These are phyloP conservation scores for Mesoclemmys tuberculata DNA, from an alignment of 2,113 vertebrate genomes.

Conservation along the genomic window DNA sequence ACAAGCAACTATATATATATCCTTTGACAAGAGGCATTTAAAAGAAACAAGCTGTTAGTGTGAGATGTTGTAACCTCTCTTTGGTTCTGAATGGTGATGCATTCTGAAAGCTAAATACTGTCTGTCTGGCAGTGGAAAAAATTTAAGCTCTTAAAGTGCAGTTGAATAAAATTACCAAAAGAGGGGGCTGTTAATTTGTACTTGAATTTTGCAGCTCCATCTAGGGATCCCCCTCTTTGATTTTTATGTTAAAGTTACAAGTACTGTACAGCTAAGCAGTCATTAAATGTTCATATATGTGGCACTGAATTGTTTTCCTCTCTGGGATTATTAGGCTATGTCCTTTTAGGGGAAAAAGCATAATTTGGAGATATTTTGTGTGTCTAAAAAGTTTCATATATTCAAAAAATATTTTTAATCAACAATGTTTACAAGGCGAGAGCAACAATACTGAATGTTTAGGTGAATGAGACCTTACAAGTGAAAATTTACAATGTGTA, in stretches of 20 bases:
- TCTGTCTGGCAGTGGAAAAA: neutral
- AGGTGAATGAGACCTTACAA: too few species aligned
- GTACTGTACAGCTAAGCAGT: neutral
- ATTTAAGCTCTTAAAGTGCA: neutral
- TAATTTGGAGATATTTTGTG: neutral
- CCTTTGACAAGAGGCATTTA: neutral
- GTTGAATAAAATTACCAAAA: neutral
- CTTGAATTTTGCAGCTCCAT: neutral
- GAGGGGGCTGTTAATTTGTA: slow-evolving; percentile 53
- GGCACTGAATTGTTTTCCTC: slow-evolving; percentile 28
- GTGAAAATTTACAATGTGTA: too few species aligned
- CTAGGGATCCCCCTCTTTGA: neutral
- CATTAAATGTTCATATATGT: slow-evolving; percentile 44
- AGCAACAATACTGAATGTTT: neutral
- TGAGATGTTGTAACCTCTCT: rapidly evolving
- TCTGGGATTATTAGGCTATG: slow-evolving; percentile 31
- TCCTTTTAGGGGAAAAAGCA: neutral
- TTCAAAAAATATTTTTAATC: slow-evolving; percentile 15
- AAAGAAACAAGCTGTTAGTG: rapidly evolving
- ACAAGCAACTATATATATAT: neutral
- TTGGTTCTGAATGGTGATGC: neutral
- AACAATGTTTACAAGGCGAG: slow-evolving; percentile 25
- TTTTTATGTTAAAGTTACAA: neutral
- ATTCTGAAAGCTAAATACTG: neutral
- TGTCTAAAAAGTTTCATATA: neutral